Conservation (phyloP, 2,888 invertebrate genomes). For the Temnothorax rugatulus region DNA sequence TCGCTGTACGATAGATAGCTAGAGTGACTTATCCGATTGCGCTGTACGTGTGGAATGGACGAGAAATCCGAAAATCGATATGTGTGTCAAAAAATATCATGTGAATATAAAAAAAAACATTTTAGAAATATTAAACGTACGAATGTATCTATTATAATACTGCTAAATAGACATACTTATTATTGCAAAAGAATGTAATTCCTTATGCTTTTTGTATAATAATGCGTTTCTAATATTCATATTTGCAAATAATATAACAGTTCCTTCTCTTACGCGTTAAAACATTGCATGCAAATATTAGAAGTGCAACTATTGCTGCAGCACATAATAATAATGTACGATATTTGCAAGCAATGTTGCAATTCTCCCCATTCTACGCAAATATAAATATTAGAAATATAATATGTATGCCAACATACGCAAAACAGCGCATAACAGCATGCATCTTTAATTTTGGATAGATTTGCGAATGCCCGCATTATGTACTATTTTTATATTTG, state of each 20-base stretch:
- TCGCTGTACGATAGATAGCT: constrained; percentile 67
- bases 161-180: background rate
- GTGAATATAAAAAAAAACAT: background rate
- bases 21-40: constrained; percentile 72
- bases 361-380: background rate
- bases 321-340: background rate
- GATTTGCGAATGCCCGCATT: background rate
- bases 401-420: background rate
- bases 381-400: background rate
- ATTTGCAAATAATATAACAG: background rate
- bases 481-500: background rate
- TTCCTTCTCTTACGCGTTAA: background rate
- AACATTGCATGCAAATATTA: constrained; percentile 9
- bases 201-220: background rate
- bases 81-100: constrained; percentile 64
- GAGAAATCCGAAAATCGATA: constrained; percentile 60
- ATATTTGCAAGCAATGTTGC: background rate
- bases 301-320: constrained; percentile 3
- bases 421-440: background rate
- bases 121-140: background rate
- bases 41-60: constrained; percentile 51
- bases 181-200: background rate
- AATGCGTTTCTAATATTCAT: constrained; percentile 21
- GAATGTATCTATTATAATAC: background rate
- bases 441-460: background rate